Conservation (phyloP, 2,888 invertebrate species). For the Diaphora mendica region DNA sequence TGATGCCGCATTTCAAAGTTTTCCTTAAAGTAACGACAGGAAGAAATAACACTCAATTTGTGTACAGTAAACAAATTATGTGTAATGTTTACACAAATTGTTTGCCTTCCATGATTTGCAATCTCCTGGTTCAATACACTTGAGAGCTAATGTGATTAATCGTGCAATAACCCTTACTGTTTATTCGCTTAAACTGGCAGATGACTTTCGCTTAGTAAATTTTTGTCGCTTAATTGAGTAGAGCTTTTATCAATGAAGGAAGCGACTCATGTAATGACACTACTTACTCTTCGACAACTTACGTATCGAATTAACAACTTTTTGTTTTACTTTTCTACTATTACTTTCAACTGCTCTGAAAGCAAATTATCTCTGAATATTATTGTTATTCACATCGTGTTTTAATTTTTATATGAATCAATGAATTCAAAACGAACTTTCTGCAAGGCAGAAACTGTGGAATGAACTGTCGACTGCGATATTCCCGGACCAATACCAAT, state of each 20-base stretch:
- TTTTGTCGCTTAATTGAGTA: background rate
- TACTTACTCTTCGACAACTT: background rate
- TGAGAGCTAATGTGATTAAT: background rate
- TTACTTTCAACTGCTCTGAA: no score
- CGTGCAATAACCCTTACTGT: background rate
- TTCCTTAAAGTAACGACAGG: background rate
- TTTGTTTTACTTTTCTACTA: background rate
- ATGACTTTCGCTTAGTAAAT: background rate
- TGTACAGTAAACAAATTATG: constrained; percentile 5
- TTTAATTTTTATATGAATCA: no score
- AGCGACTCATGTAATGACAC: background rate
- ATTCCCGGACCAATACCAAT: no score
- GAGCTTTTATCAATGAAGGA: background rate
- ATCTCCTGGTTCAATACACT: constrained; percentile 6
- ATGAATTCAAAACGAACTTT: no score
- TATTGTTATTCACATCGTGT: no score
- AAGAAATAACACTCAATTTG: background rate
- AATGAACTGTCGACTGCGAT: no score
- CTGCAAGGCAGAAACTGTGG: no score
- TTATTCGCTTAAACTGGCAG: background rate
- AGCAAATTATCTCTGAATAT: no score
- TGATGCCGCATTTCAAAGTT: no score
- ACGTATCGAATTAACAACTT: background rate
- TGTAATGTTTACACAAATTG: background rate
- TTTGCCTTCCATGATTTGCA: background rate